A percentile compares a stretch with the other conserved stretches of the same genome.
Conservation (phyloP, 2,888 invertebrate species). For the Onthophagus sagittarius region DNA sequence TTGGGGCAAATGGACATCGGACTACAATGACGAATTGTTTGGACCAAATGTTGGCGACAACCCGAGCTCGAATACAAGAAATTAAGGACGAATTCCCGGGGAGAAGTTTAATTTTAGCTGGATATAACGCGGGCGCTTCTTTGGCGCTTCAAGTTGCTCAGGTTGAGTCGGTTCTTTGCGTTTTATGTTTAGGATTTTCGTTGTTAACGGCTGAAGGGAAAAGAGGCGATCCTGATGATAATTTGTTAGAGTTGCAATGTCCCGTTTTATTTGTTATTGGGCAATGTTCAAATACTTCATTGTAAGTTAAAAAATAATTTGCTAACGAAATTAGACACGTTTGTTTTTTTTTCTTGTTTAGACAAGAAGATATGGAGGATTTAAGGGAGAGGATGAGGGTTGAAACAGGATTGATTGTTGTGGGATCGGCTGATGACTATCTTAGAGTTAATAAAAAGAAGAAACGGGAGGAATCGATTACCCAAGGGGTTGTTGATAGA, state of each 20-base stretch:
- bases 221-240: conserved; percentile 73
- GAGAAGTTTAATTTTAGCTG: conserved; percentile 70
- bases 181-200: conserved; percentile 76
- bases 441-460: conserved; percentile 67
- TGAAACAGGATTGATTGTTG: conserved; percentile 70
- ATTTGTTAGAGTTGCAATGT: conserved; percentile 64
- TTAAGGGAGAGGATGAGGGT: conserved; percentile 71
- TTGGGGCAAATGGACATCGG: conserved; percentile 41
- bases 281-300: conserved; percentile 62
- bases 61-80: conserved; percentile 69
- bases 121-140: conserved; percentile 72
- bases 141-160: conserved; percentile 72
- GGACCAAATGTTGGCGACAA: conserved; percentile 62
- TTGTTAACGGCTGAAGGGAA: conserved; percentile 66
- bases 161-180: conserved; percentile 67
- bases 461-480: conserved; percentile 68
- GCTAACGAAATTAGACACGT: background rate
- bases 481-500: conserved; percentile 75
- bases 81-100: conserved; percentile 62
- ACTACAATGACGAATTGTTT: conserved; percentile 55
- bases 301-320: conserved; percentile 43
- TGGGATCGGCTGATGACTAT: conserved; percentile 76
- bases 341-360: conserved; percentile 36
- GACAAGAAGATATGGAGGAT: conserved; percentile 73
- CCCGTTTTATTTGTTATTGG: conserved; percentile 78